Conservation (phyloP, 35 echinoderm and acorn worm species). For the Chiridota heheva region DNA sequence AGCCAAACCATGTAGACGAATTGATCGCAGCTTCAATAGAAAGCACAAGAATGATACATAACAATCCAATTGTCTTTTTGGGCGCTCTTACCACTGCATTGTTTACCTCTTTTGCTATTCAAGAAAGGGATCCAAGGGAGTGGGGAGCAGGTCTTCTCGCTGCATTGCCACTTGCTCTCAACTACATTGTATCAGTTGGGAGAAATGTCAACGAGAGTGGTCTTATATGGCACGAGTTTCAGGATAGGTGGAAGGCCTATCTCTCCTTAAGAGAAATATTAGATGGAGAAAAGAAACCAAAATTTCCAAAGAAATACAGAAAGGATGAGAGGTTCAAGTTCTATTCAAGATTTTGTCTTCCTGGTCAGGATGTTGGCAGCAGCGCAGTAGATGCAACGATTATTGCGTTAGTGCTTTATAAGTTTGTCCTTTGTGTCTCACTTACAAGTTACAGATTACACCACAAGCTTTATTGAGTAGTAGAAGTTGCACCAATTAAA, state of each 20-base stretch:
- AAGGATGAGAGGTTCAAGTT: slow-evolving; percentile 66
- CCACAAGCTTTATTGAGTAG: too few species aligned
- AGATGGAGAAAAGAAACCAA: slow-evolving; percentile 80
- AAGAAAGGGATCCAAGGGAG: slow-evolving; percentile 65
- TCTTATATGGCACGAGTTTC: slow-evolving; percentile 62
- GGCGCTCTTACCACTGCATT: slow-evolving; percentile 80
- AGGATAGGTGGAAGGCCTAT: slow-evolving; percentile 74
- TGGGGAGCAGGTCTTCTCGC: slow-evolving; percentile 80
- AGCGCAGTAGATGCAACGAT: slow-evolving; percentile 87
- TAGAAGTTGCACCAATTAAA: too few species aligned
- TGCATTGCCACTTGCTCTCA: slow-evolving; percentile 64
- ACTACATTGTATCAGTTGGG: slow-evolving; percentile 68
- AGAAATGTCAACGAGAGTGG: slow-evolving; percentile 61
- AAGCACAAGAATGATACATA: slow-evolving; percentile 77
- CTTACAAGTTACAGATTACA: too few species aligned
- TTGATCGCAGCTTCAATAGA: slow-evolving; percentile 73
- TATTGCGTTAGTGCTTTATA: slow-evolving; percentile 83
- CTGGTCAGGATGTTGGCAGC: slow-evolving; percentile 43
- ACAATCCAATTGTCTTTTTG: slow-evolving; percentile 79
- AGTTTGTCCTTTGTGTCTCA: too few species aligned
- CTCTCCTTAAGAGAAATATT: slow-evolving; percentile 60
- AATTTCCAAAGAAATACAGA: slow-evolving; percentile 81
- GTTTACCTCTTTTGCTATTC: slow-evolving; percentile 85
- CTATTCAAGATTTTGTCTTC: slow-evolving; percentile 56
- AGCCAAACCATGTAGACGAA: slow-evolving; percentile 68